Percentiles rank a stretch among this genome's conserved stretches.
Evolutionary conservation across 2,113 vertebrate species (phyloP).

Genomic region (Suricata suricatta): DNA sequence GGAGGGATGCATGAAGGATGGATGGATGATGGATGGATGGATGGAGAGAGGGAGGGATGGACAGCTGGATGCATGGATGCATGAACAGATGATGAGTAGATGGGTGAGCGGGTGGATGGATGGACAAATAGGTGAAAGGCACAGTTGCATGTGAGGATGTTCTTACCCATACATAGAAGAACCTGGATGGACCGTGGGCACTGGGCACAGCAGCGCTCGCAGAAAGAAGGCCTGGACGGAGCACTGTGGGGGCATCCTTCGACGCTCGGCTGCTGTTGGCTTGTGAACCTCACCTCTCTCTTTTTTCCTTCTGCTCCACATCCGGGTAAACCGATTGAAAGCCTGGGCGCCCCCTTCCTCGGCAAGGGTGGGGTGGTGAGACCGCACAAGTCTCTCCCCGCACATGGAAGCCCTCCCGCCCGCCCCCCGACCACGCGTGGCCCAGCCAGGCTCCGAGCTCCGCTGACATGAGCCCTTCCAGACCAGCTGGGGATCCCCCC

Average conservation of each 20-base stretch:
- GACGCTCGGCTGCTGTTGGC: neutral
- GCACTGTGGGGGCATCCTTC: accelerated
- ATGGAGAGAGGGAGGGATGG: neutral
- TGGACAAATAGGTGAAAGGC: neutral
- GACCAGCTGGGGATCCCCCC: neutral
- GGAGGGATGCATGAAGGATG: neutral
- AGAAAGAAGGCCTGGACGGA: accelerated
- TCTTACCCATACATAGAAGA: no score
- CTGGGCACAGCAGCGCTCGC: accelerated
- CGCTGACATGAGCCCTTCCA: neutral
- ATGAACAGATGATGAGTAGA: no score
- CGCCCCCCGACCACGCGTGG: accelerated
- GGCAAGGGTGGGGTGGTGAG: accelerated
- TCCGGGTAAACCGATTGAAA: neutral
- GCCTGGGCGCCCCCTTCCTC: no score
- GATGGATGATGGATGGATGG: neutral
- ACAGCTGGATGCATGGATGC: no score
- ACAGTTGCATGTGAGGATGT: no score
- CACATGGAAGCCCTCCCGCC: accelerated
- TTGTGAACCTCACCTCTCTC: accelerated
- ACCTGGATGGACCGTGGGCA: neutral
- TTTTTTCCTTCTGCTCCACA: neutral
- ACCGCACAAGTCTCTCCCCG: accelerated
- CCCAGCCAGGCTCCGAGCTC: neutral
- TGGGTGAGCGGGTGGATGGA: no score